A percentile compares a stretch with the other conserved stretches of the same genome.
These are phyloP conservation scores for Irena cyanogastra DNA, from an alignment of 2,113 vertebrate species.

Conservation along the genomic window DNA sequence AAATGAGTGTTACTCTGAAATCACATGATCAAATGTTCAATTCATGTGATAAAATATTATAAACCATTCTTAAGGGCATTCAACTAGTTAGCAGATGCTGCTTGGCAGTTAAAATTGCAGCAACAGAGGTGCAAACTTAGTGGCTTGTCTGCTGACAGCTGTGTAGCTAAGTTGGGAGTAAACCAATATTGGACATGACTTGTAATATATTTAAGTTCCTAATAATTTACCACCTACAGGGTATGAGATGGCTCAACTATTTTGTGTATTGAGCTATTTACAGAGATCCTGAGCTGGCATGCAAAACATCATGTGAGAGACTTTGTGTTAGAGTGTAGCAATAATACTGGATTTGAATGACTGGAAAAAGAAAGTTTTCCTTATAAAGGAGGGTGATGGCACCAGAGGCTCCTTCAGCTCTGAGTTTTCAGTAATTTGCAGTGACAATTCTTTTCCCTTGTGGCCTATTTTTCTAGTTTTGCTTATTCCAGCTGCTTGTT, in stretches of 20 bases:
- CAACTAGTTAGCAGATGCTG: constrained; percentile 15
- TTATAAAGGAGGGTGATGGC: neutral
- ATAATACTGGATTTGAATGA: neutral
- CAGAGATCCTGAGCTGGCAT: neutral
- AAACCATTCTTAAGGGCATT: neutral
- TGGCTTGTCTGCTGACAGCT: constrained; percentile 20
- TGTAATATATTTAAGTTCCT: neutral
- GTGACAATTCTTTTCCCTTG: neutral
- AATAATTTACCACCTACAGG: constrained; percentile 7
- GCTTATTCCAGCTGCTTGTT: neutral
- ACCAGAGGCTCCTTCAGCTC: neutral
- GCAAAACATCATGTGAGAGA: neutral
- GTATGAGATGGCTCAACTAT: neutral
- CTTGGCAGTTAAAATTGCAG: neutral
- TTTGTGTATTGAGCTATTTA: neutral
- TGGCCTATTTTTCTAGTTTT: neutral
- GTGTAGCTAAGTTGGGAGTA: neutral
- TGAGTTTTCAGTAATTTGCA: neutral
- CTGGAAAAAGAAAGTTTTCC: neutral
- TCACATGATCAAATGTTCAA: neutral
- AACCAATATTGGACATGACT: constrained; percentile 8
- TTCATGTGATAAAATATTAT: neutral
- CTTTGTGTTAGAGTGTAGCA: neutral
- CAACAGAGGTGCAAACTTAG: neutral
- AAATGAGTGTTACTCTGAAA: neutral